These are phyloP conservation scores for Tyrannus savana DNA, from an alignment of 2,113 vertebrate genomes.

Conservation along the genomic window DNA sequence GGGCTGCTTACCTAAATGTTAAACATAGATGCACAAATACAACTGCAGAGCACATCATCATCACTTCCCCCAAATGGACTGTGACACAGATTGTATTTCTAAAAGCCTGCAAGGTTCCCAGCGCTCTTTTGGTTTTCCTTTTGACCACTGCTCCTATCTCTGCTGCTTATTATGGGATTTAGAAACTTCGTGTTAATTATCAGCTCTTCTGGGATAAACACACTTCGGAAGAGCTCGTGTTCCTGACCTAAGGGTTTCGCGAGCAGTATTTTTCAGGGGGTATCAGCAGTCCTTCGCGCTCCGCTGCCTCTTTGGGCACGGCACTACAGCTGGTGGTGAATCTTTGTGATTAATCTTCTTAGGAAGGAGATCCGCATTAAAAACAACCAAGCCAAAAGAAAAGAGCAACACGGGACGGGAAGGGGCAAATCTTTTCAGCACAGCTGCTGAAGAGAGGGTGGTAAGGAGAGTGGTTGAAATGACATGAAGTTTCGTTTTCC, in stretches of 20 bases:
- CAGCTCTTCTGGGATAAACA: not conserved
- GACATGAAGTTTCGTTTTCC: not conserved
- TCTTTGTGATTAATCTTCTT: not conserved
- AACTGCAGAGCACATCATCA: not conserved
- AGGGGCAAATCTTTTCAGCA: not conserved
- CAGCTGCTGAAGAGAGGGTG: not conserved
- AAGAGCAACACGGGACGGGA: not conserved
- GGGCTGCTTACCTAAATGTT: not conserved
- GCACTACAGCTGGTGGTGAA: not conserved
- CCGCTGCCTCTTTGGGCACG: not conserved
- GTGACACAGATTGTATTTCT: not conserved
- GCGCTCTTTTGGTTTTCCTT: not conserved
- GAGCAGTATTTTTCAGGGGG: not conserved
- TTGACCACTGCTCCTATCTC: not conserved
- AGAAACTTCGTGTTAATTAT: not conserved
- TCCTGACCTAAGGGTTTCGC: not conserved
- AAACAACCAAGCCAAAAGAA: not conserved
- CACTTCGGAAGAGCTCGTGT: not conserved
- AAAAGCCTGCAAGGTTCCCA: not conserved
- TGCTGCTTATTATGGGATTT: not conserved
- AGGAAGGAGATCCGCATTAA: not conserved
- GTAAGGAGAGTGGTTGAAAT: not conserved
- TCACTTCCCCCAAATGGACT: not conserved
- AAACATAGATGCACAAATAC: not conserved
- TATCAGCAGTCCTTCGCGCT: not conserved